phyloP scores from a whole-genome alignment of 2,113 vertebrate genomes.

The Columba janthina region DNA sequence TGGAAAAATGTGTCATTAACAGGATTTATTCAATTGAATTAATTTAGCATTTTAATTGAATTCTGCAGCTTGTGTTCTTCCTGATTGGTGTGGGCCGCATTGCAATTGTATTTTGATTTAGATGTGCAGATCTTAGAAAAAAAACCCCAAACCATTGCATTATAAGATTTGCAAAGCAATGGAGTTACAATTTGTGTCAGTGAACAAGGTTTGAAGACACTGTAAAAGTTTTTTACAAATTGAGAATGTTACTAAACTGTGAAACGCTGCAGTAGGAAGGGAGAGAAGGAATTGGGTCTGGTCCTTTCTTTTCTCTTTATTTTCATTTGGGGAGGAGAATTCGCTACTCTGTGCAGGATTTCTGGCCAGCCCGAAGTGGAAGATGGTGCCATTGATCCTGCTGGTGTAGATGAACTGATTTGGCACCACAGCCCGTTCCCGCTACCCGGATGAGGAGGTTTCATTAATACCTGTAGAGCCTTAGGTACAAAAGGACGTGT shows the following conservation, averaged over 20 bases:
- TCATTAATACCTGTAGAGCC: not conserved
- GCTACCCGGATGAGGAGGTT: not conserved
- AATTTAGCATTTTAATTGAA: constrained; percentile 74
- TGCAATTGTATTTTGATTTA: not conserved
- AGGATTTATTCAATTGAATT: constrained; percentile 73
- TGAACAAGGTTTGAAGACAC: not conserved
- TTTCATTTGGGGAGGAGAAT: not conserved
- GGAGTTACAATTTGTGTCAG: not conserved
- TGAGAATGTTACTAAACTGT: not conserved
- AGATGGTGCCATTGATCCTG: not conserved
- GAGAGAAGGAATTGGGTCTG: not conserved
- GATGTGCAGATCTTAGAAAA: not conserved
- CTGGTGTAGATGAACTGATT: not conserved
- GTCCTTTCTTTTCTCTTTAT: not conserved
- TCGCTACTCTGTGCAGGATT: not conserved
- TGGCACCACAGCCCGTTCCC: not conserved
- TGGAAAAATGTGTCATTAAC: constrained; percentile 70
- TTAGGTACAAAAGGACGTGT: not conserved
- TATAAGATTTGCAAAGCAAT: not conserved
- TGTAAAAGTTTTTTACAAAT: not conserved
- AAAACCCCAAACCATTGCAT: not conserved
- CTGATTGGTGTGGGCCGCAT: constrained; percentile 26
- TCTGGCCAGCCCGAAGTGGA: not conserved
- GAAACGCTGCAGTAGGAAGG: not conserved
- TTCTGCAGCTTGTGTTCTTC: constrained; percentile 37